These are phyloP conservation scores for Drosophila lowei DNA, from an alignment of 1,140 invertebrate species.

Conservation along the genomic window DNA sequence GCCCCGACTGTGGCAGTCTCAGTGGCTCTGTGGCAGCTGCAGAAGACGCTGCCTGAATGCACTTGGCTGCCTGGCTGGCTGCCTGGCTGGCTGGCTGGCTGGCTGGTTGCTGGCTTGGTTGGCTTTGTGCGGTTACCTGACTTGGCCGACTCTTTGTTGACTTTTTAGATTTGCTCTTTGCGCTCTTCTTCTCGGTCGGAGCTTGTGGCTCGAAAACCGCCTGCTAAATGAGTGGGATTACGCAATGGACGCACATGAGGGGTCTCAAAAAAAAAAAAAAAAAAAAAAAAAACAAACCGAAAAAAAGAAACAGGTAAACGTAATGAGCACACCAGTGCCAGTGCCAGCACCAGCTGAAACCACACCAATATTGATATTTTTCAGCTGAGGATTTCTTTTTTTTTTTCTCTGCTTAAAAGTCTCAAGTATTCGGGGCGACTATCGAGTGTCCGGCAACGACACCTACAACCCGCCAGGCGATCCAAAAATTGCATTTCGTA, in stretches of 20 bases:
- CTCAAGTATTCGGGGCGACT: conserved; percentile 19
- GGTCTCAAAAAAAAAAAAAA: conserved; percentile 24
- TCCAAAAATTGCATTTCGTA: conserved; percentile 62
- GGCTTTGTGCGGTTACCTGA: conserved; percentile 12
- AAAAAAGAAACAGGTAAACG: conserved; percentile 61
- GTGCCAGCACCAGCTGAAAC: conserved; percentile 25
- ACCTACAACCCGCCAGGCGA: conserved; percentile 60
- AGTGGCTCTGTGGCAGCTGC: conserved; percentile 21
- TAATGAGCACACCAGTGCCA: conserved; percentile 59
- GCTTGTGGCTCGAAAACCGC: conserved; percentile 24
- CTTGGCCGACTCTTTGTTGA: conserved; percentile 61
- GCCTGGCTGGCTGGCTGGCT: conserved; percentile 33
- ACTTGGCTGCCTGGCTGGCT: conserved; percentile 52
- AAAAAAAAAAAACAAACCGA: conserved; percentile 40
- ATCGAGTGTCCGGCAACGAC: conserved; percentile 52
- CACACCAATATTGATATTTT: conserved; percentile 78
- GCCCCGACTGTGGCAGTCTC: conserved; percentile 18
- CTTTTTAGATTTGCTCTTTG: conserved; percentile 66
- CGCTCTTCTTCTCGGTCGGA: conserved; percentile 49
- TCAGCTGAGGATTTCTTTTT: conserved; percentile 55
- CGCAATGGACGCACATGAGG: conserved; percentile 75
- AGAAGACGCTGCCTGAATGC: conserved; percentile 57
- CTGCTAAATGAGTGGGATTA: conserved; percentile 73
- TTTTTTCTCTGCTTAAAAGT: background rate
- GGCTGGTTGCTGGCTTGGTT: conserved; percentile 21